phyloP scores from a whole-genome alignment of 2,113 vertebrate species.

The Myotis lucifugus region DNA sequence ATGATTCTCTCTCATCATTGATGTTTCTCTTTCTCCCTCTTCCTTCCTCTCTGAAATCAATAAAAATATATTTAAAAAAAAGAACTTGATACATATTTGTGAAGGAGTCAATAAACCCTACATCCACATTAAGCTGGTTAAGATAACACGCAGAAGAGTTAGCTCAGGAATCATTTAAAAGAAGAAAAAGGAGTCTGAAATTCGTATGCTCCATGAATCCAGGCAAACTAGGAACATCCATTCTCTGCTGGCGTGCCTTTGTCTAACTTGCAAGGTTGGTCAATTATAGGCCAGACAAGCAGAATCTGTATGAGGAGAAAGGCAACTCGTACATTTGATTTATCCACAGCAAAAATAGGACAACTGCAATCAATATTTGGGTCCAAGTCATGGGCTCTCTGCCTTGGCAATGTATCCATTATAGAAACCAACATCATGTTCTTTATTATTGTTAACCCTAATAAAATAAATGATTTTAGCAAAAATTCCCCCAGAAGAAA shows the following conservation, averaged over 20 bases:
- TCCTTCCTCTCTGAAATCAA: no score
- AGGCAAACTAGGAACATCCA: background rate
- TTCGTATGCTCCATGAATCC: background rate
- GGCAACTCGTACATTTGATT: background rate
- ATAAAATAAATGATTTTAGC: background rate
- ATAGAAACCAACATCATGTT: background rate
- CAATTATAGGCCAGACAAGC: background rate
- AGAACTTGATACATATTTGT: background rate
- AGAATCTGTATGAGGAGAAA: background rate
- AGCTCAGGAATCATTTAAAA: background rate
- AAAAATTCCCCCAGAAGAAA: background rate
- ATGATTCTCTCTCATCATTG: no score
- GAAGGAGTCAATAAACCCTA: background rate
- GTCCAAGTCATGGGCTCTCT: background rate
- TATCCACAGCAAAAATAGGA: background rate
- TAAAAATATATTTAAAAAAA: background rate
- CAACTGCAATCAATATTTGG: background rate
- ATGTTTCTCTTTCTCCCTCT: no score
- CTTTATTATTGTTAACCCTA: background rate
- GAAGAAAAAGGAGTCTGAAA: background rate
- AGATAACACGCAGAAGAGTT: background rate
- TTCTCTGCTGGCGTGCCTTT: background rate
- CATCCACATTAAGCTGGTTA: background rate
- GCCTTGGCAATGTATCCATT: no score
- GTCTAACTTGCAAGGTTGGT: background rate